These are phyloP conservation scores for Cichladusa arquata DNA, from an alignment of 2,113 vertebrate species.

Conservation along the genomic window DNA sequence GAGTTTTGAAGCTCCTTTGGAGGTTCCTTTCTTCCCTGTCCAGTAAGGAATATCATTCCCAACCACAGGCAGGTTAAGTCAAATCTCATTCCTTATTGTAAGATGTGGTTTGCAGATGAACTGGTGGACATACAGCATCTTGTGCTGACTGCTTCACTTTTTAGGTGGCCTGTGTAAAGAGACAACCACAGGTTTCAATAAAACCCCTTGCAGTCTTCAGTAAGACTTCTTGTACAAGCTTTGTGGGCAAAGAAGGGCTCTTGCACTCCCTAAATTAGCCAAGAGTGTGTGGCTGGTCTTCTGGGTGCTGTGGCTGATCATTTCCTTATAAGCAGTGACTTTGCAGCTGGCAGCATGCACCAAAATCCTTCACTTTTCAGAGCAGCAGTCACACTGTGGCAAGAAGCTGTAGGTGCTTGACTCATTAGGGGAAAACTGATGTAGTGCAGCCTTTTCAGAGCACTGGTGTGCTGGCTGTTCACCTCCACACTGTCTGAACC, in stretches of 20 bases:
- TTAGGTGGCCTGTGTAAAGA: background rate
- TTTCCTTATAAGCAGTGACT: constrained; percentile 38
- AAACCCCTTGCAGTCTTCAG: background rate
- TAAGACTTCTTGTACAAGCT: background rate
- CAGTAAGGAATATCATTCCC: background rate
- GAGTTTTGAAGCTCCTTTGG: background rate
- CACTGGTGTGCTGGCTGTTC: background rate
- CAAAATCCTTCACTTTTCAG: constrained; percentile 19
- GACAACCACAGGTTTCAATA: background rate
- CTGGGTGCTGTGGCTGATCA: background rate
- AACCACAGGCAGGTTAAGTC: background rate
- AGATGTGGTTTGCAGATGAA: background rate
- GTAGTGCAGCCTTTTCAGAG: background rate
- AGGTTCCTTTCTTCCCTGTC: background rate
- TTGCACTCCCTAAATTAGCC: background rate
- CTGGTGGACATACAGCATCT: background rate
- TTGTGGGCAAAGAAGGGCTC: background rate
- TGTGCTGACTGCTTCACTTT: background rate
- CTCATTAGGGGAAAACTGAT: background rate
- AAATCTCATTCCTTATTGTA: background rate
- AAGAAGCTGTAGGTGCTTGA: background rate
- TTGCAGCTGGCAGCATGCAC: constrained; percentile 11
- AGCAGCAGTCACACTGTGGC: background rate
- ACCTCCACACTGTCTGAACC: background rate
- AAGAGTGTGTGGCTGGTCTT: background rate